Evolutionary conservation across 2,797 vertebrate species (phyloP).

Genomic region (Microtus californicus): DNA sequence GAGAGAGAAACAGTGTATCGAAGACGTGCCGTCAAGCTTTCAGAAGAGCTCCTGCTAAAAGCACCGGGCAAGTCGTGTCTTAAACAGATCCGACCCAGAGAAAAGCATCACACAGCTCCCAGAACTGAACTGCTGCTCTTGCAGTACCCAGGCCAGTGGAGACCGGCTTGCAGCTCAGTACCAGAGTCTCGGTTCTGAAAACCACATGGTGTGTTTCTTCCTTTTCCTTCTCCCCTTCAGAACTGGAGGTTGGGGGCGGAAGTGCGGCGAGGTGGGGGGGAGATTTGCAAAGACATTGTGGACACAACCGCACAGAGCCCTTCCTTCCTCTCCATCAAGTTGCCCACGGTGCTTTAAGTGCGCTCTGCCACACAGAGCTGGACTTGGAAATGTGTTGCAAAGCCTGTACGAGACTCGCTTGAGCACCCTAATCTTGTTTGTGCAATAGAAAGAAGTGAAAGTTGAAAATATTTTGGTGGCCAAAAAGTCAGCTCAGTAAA

Average conservation of each 20-base stretch:
- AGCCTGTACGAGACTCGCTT: not conserved
- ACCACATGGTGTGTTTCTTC: not conserved
- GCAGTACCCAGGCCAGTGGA: not conserved
- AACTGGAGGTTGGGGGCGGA: not conserved
- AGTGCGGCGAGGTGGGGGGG: not conserved
- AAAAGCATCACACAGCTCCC: not conserved
- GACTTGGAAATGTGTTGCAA: slow-evolving; percentile 46
- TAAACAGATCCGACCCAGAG: not conserved
- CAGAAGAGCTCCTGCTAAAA: slow-evolving; percentile 17
- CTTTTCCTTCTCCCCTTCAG: not conserved
- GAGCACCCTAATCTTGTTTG: not conserved
- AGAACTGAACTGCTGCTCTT: not conserved
- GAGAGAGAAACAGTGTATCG: not conserved
- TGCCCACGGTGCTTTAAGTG: not conserved
- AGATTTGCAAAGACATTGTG: not conserved
- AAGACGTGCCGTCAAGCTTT: slow-evolving; percentile 4
- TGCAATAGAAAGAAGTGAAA: slow-evolving; percentile 63
- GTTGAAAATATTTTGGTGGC: slow-evolving; percentile 32
- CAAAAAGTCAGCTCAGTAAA: slow-evolving; percentile 45
- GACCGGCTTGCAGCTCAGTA: not conserved
- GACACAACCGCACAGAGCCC: not conserved
- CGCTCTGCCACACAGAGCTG: slow-evolving; percentile 43
- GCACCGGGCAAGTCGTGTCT: not conserved
- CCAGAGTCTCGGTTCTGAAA: not conserved
- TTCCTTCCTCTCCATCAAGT: not conserved